Evolutionary conservation across 2,888 invertebrate genomes (phyloP).

Genomic region (Rutpela maculata): DNA sequence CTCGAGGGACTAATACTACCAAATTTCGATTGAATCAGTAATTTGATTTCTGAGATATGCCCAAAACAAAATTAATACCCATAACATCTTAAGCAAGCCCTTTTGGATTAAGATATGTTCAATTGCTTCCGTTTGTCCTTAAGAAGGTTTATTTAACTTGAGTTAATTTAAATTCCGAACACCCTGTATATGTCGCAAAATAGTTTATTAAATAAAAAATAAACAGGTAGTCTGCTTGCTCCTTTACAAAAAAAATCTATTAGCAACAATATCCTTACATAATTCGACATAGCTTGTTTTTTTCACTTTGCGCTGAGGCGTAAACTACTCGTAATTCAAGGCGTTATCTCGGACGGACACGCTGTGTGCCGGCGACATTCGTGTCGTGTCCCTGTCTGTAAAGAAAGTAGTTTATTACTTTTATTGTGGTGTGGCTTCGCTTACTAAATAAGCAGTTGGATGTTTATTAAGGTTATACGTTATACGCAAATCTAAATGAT

Average conservation of each 20-base stretch:
- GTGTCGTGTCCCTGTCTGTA: constrained; percentile 7
- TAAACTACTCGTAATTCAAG: constrained; percentile 7
- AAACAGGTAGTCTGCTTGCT: too few relatives aligned
- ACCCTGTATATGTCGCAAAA: too few relatives aligned
- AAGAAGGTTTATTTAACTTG: too few relatives aligned
- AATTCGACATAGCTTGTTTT: neutral
- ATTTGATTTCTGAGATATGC: too few relatives aligned
- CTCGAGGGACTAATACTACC: too few relatives aligned
- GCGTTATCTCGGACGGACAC: neutral
- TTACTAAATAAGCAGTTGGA: neutral
- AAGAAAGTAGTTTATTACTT: constrained; percentile 6
- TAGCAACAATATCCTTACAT: neutral
- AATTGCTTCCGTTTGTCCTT: too few relatives aligned
- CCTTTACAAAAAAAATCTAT: neutral
- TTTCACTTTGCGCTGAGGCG: neutral
- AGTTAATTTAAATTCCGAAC: too few relatives aligned
- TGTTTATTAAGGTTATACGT: neutral
- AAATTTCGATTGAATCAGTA: too few relatives aligned
- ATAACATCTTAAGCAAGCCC: too few relatives aligned
- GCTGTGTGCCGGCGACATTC: neutral
- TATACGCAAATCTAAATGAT: neutral
- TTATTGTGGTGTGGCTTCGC: neutral
- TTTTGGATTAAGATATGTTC: too few relatives aligned
- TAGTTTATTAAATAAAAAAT: too few relatives aligned
- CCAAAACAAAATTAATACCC: too few relatives aligned